These are phyloP conservation scores for Spatula versicolor DNA, from an alignment of 2,797 vertebrate species.

Conservation along the genomic window DNA sequence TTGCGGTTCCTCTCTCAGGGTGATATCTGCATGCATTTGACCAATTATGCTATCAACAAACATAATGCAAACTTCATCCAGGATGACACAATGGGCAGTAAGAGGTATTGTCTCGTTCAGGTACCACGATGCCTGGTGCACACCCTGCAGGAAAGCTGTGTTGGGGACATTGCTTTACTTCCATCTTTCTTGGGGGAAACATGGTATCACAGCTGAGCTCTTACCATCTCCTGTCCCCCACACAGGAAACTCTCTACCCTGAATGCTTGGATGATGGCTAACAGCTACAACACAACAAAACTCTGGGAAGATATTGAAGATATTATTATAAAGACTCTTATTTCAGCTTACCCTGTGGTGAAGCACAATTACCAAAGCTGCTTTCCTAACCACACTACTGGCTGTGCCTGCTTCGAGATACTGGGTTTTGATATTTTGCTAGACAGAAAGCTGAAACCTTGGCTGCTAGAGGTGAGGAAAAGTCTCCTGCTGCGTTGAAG, in stretches of 20 bases:
- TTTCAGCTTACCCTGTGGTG: conserved; percentile 80
- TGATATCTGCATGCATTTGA: conserved; percentile 83
- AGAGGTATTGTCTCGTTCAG: conserved; percentile 70
- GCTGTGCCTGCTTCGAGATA: conserved; percentile 82
- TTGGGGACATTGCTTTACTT: background rate
- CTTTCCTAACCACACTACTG: conserved; percentile 72
- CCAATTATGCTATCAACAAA: conserved; percentile 85
- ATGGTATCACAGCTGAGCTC: background rate
- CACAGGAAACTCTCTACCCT: conserved; percentile 81
- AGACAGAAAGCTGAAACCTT: conserved; percentile 81
- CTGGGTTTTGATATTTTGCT: conserved; percentile 84
- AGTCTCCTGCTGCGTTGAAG: background rate
- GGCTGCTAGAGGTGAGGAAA: conserved; percentile 81
- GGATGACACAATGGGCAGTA: conserved; percentile 77
- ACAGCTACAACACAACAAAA: conserved; percentile 67
- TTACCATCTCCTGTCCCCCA: background rate
- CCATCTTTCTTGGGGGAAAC: background rate
- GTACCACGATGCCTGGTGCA: background rate
- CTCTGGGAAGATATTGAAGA: conserved; percentile 81
- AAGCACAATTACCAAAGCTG: conserved; percentile 83
- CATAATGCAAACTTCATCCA: conserved; percentile 78
- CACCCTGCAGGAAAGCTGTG: background rate
- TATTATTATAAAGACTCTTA: conserved; percentile 81
- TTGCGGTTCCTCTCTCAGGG: conserved; percentile 62
- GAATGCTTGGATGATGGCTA: conserved; percentile 75